Base-by-base conservation (phyloP, 2,113 vertebrate genomes). In the Enhydra lutris region DNA sequence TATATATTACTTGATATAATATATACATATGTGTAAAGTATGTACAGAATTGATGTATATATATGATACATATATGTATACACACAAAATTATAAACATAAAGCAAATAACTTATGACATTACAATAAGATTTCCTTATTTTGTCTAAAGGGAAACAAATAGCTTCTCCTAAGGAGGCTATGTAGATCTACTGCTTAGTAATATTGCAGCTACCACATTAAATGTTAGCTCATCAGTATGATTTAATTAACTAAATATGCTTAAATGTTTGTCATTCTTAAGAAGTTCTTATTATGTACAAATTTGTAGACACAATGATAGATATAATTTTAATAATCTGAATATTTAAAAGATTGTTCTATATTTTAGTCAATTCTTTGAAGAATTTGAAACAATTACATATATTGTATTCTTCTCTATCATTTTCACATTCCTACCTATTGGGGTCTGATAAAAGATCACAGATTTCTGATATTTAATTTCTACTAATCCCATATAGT, bases 291-390 rank as follows among this genome's bases (percentile, higher is more conserved):
- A 42, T 81, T 92, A 24, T 57, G 0, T 81, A 29, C 10, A 80
- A 42, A 97, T 84, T 97, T 89, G 31, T 18, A 57, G 69, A 79
- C 31, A 95, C 52, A 91, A 91, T 36, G 13, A 83, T 74, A 89
- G 7, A 63, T 4, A 84, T 82, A 4, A 63, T 92, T 95, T 97
- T 86, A 86, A 89, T 67, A 97, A 71, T 85, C 8, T 39, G 15
- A 57, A 20, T 93, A 81, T 87, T 91, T 96, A 89, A 82, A 87
- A 87, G 2, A 59, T 47, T 73, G 13, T 47, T 91, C 15, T 91
- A 26, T 42, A 76, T 94, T 93, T 91, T 93, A 76, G 18, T 79
- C 47, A 95, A 42, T 18, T 76, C 21, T 79, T 0, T 88, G 20
- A 36, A 96, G 34, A 95, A 93, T 67, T 86, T 45, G 23, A 74